Evolutionary conservation across 2,888 invertebrate species (phyloP), one percentile per base, ranked within the genome.

Genomic region (Encarsia formosa): DNA sequence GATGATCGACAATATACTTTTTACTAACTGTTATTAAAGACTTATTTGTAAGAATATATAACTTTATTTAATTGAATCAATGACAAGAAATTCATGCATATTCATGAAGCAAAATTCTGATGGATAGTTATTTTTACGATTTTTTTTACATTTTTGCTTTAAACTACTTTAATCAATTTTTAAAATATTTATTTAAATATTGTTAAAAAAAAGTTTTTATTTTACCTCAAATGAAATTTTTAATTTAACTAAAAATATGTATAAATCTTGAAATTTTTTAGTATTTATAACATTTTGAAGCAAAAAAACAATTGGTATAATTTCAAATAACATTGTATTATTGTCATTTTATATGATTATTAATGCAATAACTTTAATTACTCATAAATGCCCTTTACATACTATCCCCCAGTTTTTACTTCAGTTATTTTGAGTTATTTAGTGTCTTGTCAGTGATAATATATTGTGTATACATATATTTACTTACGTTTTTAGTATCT

Each of bases 21-120:
- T n/a, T n/a, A n/a, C n/a, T n/a, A n/a, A 31, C 29, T 52, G 45
- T 52, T 56, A 59, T 54, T 57, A 54, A 55, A 53, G 47, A 51
- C 42, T 58, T 57, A 55, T 6, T 22, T 49, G 54, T 59, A 58
- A 48, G n/a, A 49, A 49, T 57, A 58, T 52, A 56, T 51, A 52
- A 52, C 32, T 54, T 37, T 52, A 42, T 44, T 13, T 23, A 45
- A 42, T 19, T 23, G 42, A 51, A 41, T 31, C 34, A 40, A 39
- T 38, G 37, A 34, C 22, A 19, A 41, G 31, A 37, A 24, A 24
- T 39, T 38, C 26, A n/a, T n/a, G n/a, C n/a, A n/a, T n/a, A n/a
- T n/a, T n/a, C n/a, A n/a, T n/a, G n/a, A n/a, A n/a, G n/a, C n/a
- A n/a, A n/a, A n/a, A n/a, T n/a, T n/a, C n/a, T n/a, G n/a, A n/a